phyloP scores from a whole-genome alignment of 2,113 vertebrate species.

The Rhagologus leucostigma region DNA sequence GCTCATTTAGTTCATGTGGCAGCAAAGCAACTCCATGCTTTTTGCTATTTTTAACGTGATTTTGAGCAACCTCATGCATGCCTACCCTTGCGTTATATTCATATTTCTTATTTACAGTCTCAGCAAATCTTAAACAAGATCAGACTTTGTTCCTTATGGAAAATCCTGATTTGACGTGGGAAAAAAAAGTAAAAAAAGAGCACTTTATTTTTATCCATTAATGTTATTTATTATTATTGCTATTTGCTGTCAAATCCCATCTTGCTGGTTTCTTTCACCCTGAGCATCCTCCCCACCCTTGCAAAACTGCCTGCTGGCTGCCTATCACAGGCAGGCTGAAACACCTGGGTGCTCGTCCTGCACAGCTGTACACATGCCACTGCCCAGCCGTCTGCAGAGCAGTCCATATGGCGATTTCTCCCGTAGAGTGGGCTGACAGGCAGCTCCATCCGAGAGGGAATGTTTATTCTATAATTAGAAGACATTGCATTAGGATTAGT shows the following conservation, averaged over 20 bases:
- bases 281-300: neutral
- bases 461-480: neutral
- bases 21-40: neutral
- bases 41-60: neutral
- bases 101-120: neutral
- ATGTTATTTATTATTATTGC: neutral
- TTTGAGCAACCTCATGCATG: neutral
- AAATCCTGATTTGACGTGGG: neutral
- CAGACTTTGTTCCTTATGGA: neutral
- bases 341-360: constrained; percentile 17
- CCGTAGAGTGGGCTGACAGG: neutral
- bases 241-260: neutral
- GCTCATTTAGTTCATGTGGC: neutral
- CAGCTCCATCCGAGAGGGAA: neutral
- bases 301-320: neutral
- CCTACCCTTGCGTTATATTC: neutral
- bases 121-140: neutral
- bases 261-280: neutral
- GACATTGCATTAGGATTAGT: neutral
- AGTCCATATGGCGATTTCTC: neutral
- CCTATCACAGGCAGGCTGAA: neutral
- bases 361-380: constrained; percentile 42
- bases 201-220: neutral
- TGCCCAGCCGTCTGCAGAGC: constrained; percentile 22
- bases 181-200: neutral